Conservation (phyloP, 2,888 invertebrate species). For the Yponomeuta evonymella region DNA sequence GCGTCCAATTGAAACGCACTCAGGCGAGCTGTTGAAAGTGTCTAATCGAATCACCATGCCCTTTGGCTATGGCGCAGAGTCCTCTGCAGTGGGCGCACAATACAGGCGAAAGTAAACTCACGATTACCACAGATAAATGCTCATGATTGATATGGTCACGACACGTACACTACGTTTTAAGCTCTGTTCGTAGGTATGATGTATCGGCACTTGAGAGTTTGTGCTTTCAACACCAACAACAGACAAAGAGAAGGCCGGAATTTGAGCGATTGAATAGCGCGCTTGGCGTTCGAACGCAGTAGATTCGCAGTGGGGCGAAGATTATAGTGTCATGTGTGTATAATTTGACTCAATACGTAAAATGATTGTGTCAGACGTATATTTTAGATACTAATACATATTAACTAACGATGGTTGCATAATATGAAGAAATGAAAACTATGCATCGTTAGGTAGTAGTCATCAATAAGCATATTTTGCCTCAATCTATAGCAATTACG, state of each 20-base stretch:
- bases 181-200: neutral
- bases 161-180: neutral
- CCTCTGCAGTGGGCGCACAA: constrained; percentile 13
- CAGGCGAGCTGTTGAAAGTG: constrained; percentile 22
- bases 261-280: neutral
- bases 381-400: neutral
- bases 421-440: neutral
- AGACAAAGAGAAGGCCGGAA: neutral
- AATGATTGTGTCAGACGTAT: neutral
- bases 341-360: too few species aligned
- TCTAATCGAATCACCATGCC: constrained; percentile 26
- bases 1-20: constrained; percentile 3
- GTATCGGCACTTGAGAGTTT: neutral
- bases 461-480: neutral
- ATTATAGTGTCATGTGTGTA: too few species aligned
- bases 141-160: neutral
- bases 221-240: neutral
- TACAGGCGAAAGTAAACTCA: constrained; percentile 30
- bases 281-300: too few species aligned
- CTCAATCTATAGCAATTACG: neutral
- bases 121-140: neutral
- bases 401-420: neutral
- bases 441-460: neutral
- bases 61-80: constrained; percentile 22
- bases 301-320: too few species aligned